These are phyloP conservation scores for Leptoteleia sp. DNA, from an alignment of 1,140 invertebrate species.

Conservation along the genomic window DNA sequence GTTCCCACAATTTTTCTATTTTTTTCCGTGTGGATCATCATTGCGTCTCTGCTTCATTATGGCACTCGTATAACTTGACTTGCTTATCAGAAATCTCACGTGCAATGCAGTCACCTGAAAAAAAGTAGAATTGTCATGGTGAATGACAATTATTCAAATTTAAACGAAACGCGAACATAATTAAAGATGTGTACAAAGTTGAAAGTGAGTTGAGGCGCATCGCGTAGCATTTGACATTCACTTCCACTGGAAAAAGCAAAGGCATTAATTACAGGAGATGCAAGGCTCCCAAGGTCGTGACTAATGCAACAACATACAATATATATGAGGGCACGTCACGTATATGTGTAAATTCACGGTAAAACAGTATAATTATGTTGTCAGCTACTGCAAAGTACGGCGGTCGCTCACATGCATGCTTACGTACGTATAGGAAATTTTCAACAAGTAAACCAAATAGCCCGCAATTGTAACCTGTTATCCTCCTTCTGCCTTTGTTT, in stretches of 20 bases:
- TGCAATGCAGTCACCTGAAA: slow-evolving; percentile 8
- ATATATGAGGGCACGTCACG: slow-evolving; percentile 56
- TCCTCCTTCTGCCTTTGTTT: slow-evolving; percentile 42
- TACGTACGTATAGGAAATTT: slow-evolving; percentile 45
- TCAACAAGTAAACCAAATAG: slow-evolving; percentile 56
- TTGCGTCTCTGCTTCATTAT: too few relatives aligned
- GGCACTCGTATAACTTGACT: not conserved
- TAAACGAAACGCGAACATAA: slow-evolving; percentile 32
- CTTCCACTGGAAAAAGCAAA: slow-evolving; percentile 66
- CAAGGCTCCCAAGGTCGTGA: slow-evolving; percentile 61
- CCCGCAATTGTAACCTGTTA: slow-evolving; percentile 55
- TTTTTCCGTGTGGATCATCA: too few relatives aligned
- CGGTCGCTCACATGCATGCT: slow-evolving; percentile 43
- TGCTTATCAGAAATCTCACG: slow-evolving; percentile 9
- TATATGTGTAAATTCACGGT: slow-evolving; percentile 62
- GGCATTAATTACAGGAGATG: slow-evolving; percentile 66
- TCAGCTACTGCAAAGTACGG: slow-evolving; percentile 63
- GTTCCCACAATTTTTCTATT: too few relatives aligned
- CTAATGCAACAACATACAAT: slow-evolving; percentile 52
- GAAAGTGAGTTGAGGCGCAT: slow-evolving; percentile 64
- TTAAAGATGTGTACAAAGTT: slow-evolving; percentile 34
- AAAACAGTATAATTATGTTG: slow-evolving; percentile 67
- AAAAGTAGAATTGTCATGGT: slow-evolving; percentile 11
- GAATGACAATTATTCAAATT: slow-evolving; percentile 20
- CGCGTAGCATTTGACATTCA: slow-evolving; percentile 57